phyloP scores from a whole-genome alignment of 2,888 invertebrate genomes.

The Pollenia griseotomentosa region DNA sequence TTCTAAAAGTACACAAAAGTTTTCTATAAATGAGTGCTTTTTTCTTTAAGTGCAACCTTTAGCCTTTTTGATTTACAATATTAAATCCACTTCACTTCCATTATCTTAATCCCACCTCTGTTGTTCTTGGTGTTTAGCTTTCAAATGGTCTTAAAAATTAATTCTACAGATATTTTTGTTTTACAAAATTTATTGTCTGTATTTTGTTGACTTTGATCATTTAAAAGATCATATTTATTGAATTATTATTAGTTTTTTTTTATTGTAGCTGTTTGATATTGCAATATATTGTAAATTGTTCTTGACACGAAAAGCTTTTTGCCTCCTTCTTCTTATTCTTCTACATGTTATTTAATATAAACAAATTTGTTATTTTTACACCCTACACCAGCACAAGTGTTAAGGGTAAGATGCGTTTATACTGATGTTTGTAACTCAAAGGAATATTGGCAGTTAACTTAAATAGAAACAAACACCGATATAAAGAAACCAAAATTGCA shows the following conservation, averaged over 20 bases:
- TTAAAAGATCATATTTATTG: slow-evolving; percentile 68
- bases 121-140: neutral
- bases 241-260: slow-evolving; percentile 61
- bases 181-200: slow-evolving; percentile 38
- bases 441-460: too few species aligned
- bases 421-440: too few species aligned
- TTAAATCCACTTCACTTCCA: slow-evolving; percentile 42
- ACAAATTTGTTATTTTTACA: slow-evolving; percentile 12
- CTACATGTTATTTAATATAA: slow-evolving; percentile 33
- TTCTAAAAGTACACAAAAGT: slow-evolving; percentile 14
- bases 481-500: too few species aligned
- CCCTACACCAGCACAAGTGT: too few species aligned
- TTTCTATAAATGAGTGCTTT: slow-evolving; percentile 49
- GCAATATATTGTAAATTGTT: slow-evolving; percentile 52
- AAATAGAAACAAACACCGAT: too few species aligned
- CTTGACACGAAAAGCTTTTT: slow-evolving; percentile 65
- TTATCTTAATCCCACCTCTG: slow-evolving; percentile 50
- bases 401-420: too few species aligned
- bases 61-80: slow-evolving; percentile 42
- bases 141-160: neutral
- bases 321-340: slow-evolving; percentile 34
- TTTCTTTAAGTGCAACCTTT: slow-evolving; percentile 57
- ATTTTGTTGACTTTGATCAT: slow-evolving; percentile 67
- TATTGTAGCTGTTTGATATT: slow-evolving; percentile 37
- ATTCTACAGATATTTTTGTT: neutral